A percentile compares a stretch with the other conserved stretches of the same genome.
Conservation (phyloP, 2,888 invertebrate genomes). For the Phengaris arion region DNA sequence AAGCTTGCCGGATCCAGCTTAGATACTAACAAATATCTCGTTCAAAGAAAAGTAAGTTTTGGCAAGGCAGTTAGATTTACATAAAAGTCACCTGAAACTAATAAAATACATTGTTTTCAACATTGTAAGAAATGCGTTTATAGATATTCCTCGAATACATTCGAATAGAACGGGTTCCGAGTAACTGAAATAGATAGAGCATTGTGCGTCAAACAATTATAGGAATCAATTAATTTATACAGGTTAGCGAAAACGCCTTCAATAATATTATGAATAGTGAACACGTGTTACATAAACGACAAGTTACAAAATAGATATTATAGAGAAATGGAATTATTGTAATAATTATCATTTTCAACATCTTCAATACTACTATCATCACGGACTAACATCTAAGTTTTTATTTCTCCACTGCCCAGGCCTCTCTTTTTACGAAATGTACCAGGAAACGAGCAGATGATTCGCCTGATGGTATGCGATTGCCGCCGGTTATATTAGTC, state of each 20-base stretch:
- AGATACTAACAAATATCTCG: not conserved
- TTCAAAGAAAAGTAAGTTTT: conserved; percentile 8
- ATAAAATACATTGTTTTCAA: conserved; percentile 24
- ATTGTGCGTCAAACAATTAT: conserved; percentile 25
- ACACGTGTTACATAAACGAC: not conserved
- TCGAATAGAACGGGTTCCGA: conserved; percentile 25
- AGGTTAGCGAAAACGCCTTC: conserved; percentile 18
- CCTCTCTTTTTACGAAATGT: too few relatives aligned
- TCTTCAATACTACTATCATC: not conserved
- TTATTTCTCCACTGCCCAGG: too few relatives aligned
- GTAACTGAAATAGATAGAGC: conserved; percentile 28
- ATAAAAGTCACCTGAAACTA: not conserved
- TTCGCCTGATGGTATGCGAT: too few relatives aligned
- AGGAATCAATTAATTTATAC: conserved; percentile 28
- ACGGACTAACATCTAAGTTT: not conserved
- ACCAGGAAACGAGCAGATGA: too few relatives aligned
- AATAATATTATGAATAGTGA: not conserved
- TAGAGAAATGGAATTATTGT: not conserved
- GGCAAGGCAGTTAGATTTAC: conserved; percentile 16
- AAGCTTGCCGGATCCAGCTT: not conserved
- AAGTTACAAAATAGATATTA: not conserved
- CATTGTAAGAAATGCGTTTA: conserved; percentile 30
- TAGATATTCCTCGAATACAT: conserved; percentile 30
- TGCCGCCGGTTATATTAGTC: too few relatives aligned
- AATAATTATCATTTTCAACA: not conserved